phyloP scores from a whole-genome alignment of 2,113 vertebrate species.

The Muntiacus muntjak region DNA sequence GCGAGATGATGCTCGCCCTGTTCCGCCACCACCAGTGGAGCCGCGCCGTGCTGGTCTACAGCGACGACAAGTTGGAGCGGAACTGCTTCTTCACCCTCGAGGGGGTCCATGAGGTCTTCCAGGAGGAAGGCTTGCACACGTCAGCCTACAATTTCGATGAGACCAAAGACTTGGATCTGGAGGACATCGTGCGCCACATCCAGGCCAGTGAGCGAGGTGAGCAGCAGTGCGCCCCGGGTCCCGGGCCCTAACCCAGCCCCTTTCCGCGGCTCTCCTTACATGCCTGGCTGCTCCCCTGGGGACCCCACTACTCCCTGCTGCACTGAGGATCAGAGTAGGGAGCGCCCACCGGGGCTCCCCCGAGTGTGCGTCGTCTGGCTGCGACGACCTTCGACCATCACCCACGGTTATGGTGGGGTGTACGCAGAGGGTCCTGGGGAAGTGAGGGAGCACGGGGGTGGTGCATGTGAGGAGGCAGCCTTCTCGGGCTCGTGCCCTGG shows the following conservation, averaged over 20 bases:
- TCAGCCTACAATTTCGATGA: conserved; percentile 81
- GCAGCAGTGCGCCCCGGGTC: neutral
- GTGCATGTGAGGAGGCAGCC: neutral
- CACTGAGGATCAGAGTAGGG: neutral
- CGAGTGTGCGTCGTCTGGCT: neutral
- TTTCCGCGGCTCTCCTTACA: neutral
- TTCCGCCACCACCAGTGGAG: conserved; percentile 92
- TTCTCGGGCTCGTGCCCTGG: rapidly evolving
- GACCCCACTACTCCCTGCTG: neutral
- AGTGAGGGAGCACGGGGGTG: neutral
- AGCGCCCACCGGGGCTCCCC: neutral
- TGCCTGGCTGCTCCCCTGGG: neutral
- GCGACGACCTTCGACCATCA: neutral
- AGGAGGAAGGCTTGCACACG: conserved; percentile 81
- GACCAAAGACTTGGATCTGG: conserved; percentile 82
- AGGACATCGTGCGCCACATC: conserved; percentile 86
- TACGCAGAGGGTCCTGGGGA: neutral
- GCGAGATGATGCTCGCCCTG: conserved; percentile 91
- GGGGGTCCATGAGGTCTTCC: conserved; percentile 88
- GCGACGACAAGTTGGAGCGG: conserved; percentile 91
- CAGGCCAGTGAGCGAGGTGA: conserved; percentile 84
- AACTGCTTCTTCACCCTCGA: conserved; percentile 95
- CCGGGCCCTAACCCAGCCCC: neutral
- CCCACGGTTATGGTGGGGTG: neutral
- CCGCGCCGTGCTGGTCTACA: conserved; percentile 88